These are phyloP conservation scores for Rutpela maculata DNA, from an alignment of 2,888 invertebrate species.

Conservation along the genomic window DNA sequence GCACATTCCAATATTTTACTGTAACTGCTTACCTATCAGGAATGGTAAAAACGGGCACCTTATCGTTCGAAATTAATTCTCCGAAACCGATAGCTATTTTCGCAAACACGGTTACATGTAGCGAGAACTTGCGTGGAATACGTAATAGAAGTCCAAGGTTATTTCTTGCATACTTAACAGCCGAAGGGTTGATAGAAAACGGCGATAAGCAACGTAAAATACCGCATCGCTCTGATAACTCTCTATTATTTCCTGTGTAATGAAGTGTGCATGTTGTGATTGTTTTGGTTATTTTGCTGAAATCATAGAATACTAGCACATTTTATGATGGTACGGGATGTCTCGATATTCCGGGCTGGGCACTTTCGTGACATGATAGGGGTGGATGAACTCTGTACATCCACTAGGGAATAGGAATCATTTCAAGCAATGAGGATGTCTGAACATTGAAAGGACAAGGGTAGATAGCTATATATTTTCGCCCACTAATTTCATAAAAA, in stretches of 20 bases:
- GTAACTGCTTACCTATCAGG: background rate
- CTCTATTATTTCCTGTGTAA: constrained; percentile 37
- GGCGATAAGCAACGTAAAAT: constrained; percentile 27
- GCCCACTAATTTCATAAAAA: too few species aligned
- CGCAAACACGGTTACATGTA: constrained; percentile 37
- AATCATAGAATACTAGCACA: constrained; percentile 16
- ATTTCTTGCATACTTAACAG: constrained; percentile 40
- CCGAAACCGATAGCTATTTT: constrained; percentile 41
- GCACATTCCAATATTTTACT: background rate
- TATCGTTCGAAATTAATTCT: constrained; percentile 39
- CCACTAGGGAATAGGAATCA: background rate
- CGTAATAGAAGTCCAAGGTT: constrained; percentile 50
- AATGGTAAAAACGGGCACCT: constrained; percentile 5
- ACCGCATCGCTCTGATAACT: constrained; percentile 29
- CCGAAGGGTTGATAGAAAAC: constrained; percentile 48
- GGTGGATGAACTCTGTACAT: constrained; percentile 45
- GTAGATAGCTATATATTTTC: too few species aligned
- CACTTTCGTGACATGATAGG: constrained; percentile 42
- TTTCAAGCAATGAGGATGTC: background rate
- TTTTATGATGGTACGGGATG: constrained; percentile 43
- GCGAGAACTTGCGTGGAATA: constrained; percentile 51
- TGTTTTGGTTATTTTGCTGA: constrained; percentile 21
- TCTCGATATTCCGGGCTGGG: constrained; percentile 29
- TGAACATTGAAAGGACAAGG: too few species aligned
- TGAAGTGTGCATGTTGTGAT: constrained; percentile 37